A percentile compares a stretch with the other conserved stretches of the same genome.
Conservation (phyloP, 2,797 vertebrate genomes). For the Phalloptychus januarius region DNA sequence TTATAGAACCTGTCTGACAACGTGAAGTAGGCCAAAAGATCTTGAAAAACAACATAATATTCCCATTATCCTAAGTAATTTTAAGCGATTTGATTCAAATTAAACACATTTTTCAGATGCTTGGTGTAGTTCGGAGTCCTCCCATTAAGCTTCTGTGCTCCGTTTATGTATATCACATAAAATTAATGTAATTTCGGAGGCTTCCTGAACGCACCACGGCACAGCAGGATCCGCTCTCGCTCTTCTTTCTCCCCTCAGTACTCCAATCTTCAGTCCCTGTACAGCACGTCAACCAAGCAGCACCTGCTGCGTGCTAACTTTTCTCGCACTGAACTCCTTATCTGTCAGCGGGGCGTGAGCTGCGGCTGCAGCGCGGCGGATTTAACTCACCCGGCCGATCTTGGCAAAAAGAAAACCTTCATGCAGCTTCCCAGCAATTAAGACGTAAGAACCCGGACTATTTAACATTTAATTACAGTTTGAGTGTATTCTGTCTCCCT, state of each 20-base stretch:
- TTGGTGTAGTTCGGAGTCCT: neutral
- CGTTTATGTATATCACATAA: neutral
- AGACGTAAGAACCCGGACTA: slow-evolving; percentile 39
- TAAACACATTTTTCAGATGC: neutral
- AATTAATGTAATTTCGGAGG: slow-evolving; percentile 5
- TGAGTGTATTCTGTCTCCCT: neutral
- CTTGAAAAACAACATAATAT: neutral
- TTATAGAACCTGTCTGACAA: neutral
- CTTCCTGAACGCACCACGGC: slow-evolving; percentile 48
- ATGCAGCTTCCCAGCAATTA: neutral
- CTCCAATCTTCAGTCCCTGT: neutral
- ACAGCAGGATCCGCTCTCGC: neutral
- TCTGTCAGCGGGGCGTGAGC: neutral
- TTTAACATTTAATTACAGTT: neutral
- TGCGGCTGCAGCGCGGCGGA: slow-evolving; percentile 8
- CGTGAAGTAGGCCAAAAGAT: neutral
- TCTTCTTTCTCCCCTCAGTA: neutral
- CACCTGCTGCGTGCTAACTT: neutral
- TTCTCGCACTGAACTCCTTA: neutral
- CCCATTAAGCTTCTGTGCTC: neutral
- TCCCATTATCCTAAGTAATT: neutral
- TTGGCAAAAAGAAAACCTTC: neutral
- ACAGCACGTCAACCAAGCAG: neutral
- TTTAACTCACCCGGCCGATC: slow-evolving; percentile 16
- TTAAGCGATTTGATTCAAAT: neutral